Base-by-base conservation (phyloP, 1,140 invertebrate species). In the Diabrotica undecimpunctata region DNA sequence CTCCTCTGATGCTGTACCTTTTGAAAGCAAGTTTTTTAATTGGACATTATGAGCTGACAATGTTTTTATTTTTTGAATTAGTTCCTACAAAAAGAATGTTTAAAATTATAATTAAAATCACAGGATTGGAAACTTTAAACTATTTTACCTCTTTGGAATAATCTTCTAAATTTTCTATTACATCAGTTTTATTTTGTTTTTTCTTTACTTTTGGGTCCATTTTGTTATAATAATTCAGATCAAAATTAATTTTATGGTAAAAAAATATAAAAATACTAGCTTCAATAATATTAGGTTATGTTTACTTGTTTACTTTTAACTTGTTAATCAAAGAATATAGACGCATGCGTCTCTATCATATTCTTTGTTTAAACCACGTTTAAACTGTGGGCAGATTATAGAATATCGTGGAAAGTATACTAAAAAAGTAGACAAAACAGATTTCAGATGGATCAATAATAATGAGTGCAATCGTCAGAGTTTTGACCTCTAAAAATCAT, bases 31-130 rank as follows among this genome's bases (percentile, higher is more conserved):
- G 72, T 85, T 84, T 78, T 83, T 87, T 6, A 89, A 72, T 72
- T 89, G 87, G 39, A 78, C 67, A 73, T 86, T 88, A 70, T 87
- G 84, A 7, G 86, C 84, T 77, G 88, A 80, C 50, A 89, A 69
- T 66, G 85, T 80, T 35, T 86, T 74, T 68, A 89, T 82, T 80
- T 77, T 86, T 51, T 85, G 81, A 51, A 88, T 82, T 41, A 90
- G 73, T 68, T 87, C 83, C 82, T 87, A 54, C 55, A 75, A 74
- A 51, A 54, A 46, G 36, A 14, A 62, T 10, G n/a, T n/a, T n/a
- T n/a, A n/a, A n/a, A n/a, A n/a, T n/a, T n/a, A n/a, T n/a, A 65
- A 52, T 55, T 35, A n/a, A 14, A 37, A n/a, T 53, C 54, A 41
- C 37, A 61, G 6, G 38, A 12, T 25, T 7, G 8, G 8, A 13